phyloP scores from a whole-genome alignment of 2,888 invertebrate species.

The Dynastes hyllus region DNA sequence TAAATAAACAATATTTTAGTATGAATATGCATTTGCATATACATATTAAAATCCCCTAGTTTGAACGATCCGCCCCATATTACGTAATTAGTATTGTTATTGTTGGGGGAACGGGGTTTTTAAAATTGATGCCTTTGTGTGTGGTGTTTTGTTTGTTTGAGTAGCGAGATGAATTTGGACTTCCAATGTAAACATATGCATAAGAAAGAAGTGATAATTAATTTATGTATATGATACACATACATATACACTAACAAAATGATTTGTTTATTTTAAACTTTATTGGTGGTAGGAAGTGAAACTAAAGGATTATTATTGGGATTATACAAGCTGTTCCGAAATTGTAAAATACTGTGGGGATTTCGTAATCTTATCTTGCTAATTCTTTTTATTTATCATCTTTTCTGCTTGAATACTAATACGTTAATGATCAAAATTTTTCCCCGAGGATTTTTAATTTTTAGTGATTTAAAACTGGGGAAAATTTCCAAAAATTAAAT shows the following conservation, averaged over 20 bases:
- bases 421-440: no score
- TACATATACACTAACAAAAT: background rate
- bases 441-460: no score
- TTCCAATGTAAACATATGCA: background rate
- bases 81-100: background rate
- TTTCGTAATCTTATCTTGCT: no score
- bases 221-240: background rate
- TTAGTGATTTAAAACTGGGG: no score
- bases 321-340: no score
- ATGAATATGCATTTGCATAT: constrained; percentile 1
- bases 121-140: background rate
- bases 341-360: no score
- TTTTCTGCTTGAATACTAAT: no score
- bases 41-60: background rate
- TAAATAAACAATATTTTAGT: constrained; percentile 16
- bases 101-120: background rate
- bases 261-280: background rate
- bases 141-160: constrained; percentile 9
- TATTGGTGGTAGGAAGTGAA: no score
- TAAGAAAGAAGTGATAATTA: constrained; percentile 2
- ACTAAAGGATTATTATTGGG: no score
- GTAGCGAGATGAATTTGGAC: background rate
- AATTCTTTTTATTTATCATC: no score
- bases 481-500: no score
- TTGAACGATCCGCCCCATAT: constrained; percentile 7